Percentiles rank a stretch among this genome's conserved stretches.
These are phyloP conservation scores for Zhengitettix transpicula DNA, from an alignment of 2,888 invertebrate species.

Conservation along the genomic window DNA sequence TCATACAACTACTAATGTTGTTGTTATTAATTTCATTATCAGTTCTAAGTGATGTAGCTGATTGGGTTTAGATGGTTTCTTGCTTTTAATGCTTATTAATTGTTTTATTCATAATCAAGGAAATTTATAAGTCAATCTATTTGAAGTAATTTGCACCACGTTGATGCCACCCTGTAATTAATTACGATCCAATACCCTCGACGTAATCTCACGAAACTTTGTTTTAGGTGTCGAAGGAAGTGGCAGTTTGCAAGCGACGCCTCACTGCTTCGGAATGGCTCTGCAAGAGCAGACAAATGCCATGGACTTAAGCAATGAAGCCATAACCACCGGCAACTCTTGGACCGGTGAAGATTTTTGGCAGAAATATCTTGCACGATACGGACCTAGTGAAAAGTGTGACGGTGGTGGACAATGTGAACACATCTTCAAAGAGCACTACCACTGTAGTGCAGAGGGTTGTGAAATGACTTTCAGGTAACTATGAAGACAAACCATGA, in stretches of 20 bases:
- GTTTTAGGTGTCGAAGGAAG: constrained; percentile 5
- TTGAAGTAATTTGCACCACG: too few species aligned
- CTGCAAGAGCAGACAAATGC: constrained; percentile 14
- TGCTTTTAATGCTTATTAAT: too few species aligned
- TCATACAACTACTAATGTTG: too few species aligned
- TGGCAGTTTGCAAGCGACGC: neutral
- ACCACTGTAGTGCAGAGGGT: constrained; percentile 65
- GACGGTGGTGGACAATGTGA: constrained; percentile 34
- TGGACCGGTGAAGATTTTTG: constrained; percentile 32
- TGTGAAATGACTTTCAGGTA: constrained; percentile 58
- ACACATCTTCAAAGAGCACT: constrained; percentile 62
- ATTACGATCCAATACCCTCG: too few species aligned
- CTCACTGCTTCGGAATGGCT: neutral
- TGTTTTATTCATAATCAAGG: too few species aligned
- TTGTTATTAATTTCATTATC: too few species aligned
- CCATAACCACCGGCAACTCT: neutral
- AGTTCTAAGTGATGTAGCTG: too few species aligned
- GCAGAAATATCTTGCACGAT: constrained; percentile 37
- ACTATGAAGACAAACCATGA: constrained; percentile 6
- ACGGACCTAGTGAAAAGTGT: constrained; percentile 22
- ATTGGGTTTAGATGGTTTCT: too few species aligned
- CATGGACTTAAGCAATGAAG: constrained; percentile 22
- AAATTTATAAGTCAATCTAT: too few species aligned
- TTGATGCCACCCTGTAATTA: too few species aligned
- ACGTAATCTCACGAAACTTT: too few species aligned